These are phyloP conservation scores for Oryzias dopingdopingensis DNA, from an alignment of 2,797 vertebrate species.

Conservation along the genomic window DNA sequence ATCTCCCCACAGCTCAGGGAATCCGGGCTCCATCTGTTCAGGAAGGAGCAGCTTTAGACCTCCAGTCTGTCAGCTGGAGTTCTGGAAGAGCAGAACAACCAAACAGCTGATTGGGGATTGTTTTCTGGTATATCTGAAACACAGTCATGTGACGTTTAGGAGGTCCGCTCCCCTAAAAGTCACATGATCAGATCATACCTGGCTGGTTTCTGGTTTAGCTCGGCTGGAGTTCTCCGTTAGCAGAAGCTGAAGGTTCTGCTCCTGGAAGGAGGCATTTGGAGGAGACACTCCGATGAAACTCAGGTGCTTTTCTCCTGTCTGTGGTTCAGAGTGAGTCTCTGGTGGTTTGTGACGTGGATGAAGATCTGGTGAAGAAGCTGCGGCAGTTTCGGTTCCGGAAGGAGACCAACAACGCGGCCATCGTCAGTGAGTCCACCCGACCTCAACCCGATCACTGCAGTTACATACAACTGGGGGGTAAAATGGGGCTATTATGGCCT, in stretches of 20 bases:
- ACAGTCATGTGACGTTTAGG: too few relatives aligned
- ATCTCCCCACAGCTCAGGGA: constrained; percentile 47
- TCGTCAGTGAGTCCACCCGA: constrained; percentile 72
- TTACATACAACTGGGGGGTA: background rate
- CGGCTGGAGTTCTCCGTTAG: too few relatives aligned
- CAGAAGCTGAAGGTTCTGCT: too few relatives aligned
- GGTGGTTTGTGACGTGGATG: constrained; percentile 81
- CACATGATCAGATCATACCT: too few relatives aligned
- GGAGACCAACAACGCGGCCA: constrained; percentile 81
- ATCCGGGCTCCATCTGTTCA: constrained; percentile 67
- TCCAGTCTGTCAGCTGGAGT: constrained; percentile 31
- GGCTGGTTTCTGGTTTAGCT: too few relatives aligned
- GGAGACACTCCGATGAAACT: too few relatives aligned
- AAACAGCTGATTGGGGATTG: constrained; percentile 13
- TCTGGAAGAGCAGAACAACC: constrained; percentile 36
- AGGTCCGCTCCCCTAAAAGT: too few relatives aligned
- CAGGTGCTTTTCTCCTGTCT: background rate
- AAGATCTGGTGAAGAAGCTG: constrained; percentile 76
- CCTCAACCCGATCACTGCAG: background rate
- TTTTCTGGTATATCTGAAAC: constrained; percentile 1
- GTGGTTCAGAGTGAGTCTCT: constrained; percentile 76
- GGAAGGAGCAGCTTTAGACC: constrained; percentile 41
- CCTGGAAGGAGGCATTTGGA: too few relatives aligned
- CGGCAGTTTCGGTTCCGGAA: constrained; percentile 80
- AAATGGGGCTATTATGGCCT: too few relatives aligned